phyloP scores from a whole-genome alignment of 1,140 invertebrate species.

The Araneus ventricosus region DNA sequence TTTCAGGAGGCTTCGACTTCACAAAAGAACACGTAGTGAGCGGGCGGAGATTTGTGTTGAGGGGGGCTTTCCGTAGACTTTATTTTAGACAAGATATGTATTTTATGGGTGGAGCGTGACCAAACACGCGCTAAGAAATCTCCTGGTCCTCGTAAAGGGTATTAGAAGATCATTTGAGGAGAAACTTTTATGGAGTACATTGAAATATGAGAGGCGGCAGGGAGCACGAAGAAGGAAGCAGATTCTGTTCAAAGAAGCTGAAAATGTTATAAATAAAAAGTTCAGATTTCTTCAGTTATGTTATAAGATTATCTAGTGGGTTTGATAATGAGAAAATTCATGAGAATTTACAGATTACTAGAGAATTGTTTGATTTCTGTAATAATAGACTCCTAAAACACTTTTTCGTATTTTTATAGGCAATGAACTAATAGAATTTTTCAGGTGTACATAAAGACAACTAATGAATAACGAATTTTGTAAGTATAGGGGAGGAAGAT shows the following conservation, averaged over 20 bases:
- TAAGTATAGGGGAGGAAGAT: no score
- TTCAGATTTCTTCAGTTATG: no score
- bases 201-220: not conserved
- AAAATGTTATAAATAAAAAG: no score
- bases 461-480: no score
- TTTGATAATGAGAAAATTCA: no score
- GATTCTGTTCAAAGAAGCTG: not conserved
- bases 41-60: not conserved
- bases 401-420: no score
- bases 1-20: not conserved
- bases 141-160: conserved; percentile 9
- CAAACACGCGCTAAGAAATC: not conserved
- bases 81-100: conserved; percentile 28
- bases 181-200: not conserved
- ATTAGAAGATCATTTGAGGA: not conserved
- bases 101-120: not conserved
- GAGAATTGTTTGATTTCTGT: no score
- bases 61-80: not conserved
- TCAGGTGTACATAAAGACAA: no score
- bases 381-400: no score
- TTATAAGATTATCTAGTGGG: no score
- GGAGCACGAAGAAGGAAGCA: not conserved
- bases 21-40: conserved; percentile 15
- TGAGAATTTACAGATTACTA: no score
- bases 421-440: no score